phyloP scores from a whole-genome alignment of 2,888 invertebrate species.

The Schrankia costaestrigalis region DNA sequence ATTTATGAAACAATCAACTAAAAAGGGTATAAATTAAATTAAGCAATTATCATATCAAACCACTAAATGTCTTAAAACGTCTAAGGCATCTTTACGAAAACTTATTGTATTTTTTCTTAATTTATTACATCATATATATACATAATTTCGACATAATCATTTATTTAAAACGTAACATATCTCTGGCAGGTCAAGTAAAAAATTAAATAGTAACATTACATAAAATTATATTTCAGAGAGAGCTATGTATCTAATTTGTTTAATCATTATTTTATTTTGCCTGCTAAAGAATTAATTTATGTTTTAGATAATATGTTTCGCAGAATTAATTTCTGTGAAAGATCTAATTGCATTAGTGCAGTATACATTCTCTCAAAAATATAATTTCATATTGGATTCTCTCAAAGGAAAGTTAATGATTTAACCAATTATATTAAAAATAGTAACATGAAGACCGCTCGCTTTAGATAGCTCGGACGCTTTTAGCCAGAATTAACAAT shows the following conservation, averaged over 20 bases:
- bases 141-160: conserved; percentile 77
- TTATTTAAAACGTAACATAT: conserved; percentile 71
- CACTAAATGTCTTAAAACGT: conserved; percentile 65
- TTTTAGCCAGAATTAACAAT: conserved; percentile 57
- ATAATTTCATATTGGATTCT: conserved; percentile 27
- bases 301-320: too few species aligned
- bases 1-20: conserved; percentile 26
- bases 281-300: too few species aligned
- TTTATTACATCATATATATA: conserved; percentile 79
- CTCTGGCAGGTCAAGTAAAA: conserved; percentile 65
- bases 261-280: too few species aligned
- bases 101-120: conserved; percentile 77
- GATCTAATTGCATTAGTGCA: too few species aligned
- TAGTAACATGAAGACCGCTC: conserved; percentile 50
- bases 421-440: conserved; percentile 33
- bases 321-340: too few species aligned
- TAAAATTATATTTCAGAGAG: conserved; percentile 27
- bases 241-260: too few species aligned
- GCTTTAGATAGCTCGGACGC: conserved; percentile 33
- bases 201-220: conserved; percentile 40
- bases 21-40: conserved; percentile 54
- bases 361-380: conserved; percentile 24
- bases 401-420: conserved; percentile 26
- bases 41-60: conserved; percentile 46
- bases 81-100: conserved; percentile 77